These are phyloP conservation scores for Hydropsyche betteni DNA, from an alignment of 2,888 invertebrate species.

Conservation along the genomic window DNA sequence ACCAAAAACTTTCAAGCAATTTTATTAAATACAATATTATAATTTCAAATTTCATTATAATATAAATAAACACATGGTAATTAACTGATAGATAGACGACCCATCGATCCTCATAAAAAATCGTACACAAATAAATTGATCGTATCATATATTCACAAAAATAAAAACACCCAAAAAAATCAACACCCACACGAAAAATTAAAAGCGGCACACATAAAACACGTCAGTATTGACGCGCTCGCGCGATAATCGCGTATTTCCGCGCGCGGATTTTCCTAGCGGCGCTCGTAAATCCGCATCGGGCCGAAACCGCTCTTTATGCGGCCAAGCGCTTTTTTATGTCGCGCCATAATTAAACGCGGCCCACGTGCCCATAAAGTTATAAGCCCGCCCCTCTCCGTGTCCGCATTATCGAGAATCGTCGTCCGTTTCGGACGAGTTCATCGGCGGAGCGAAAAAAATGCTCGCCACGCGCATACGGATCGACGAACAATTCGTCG, in stretches of 20 bases:
- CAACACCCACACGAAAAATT: neutral
- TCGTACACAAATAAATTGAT: too few relatives aligned
- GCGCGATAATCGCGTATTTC: conserved; percentile 12
- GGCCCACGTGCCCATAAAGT: conserved; percentile 9
- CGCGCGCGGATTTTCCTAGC: neutral
- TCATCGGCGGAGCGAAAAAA: too few relatives aligned
- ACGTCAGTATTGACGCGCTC: neutral
- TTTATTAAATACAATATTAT: too few relatives aligned
- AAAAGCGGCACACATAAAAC: neutral
- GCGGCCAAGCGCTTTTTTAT: conserved; percentile 15
- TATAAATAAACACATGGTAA: too few relatives aligned
- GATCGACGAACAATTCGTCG: too few relatives aligned
- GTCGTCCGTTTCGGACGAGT: neutral
- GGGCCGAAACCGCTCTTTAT: conserved; percentile 19
- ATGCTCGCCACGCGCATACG: too few relatives aligned
- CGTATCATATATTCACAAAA: too few relatives aligned
- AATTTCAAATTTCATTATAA: too few relatives aligned
- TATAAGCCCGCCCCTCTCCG: neutral
- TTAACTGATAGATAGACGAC: too few relatives aligned
- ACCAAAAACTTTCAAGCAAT: too few relatives aligned
- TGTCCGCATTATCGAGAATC: neutral
- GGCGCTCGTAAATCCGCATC: conserved; percentile 13
- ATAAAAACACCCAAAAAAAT: neutral
- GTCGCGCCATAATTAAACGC: conserved; percentile 6
- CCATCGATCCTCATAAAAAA: too few relatives aligned